Percentiles rank a stretch among this genome's conserved stretches.
phyloP scores from a whole-genome alignment of 1,140 invertebrate genomes.

The Microvelia longipes region DNA sequence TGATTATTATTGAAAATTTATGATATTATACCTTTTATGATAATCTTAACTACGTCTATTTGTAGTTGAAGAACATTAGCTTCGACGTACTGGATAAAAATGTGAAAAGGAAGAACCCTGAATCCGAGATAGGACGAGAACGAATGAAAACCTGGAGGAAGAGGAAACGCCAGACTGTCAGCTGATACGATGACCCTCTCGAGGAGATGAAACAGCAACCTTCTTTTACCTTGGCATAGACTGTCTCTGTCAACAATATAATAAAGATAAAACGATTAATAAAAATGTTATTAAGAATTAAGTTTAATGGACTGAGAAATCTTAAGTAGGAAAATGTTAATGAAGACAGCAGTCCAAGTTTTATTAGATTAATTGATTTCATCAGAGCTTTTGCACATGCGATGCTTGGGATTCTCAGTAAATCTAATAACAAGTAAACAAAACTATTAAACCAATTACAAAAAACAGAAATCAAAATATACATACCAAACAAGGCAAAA shows the following conservation, averaged over 20 bases:
- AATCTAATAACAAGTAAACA: no score
- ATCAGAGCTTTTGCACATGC: no score
- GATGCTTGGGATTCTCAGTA: no score
- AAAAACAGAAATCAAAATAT: no score
- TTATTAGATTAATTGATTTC: no score
- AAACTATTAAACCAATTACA: no score
- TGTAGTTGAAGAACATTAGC: slow-evolving; percentile 67
- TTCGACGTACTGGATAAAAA: slow-evolving; percentile 63
- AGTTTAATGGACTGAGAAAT: no score
- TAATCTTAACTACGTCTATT: slow-evolving; percentile 69
- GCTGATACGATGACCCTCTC: slow-evolving; percentile 53
- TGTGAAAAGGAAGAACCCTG: slow-evolving; percentile 50
- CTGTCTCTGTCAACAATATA: slow-evolving; percentile 18
- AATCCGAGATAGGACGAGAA: slow-evolving; percentile 75
- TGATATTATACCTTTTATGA: slow-evolving; percentile 41
- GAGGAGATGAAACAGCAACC: slow-evolving; percentile 15
- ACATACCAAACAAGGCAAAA: neutral
- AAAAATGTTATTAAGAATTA: neutral
- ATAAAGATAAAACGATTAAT: neutral
- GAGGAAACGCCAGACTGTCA: slow-evolving; percentile 62
- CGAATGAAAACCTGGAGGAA: slow-evolving; percentile 68
- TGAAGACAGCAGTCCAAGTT: no score
- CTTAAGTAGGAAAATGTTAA: no score
- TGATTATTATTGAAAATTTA: no score
- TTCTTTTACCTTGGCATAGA: slow-evolving; percentile 12